Evolutionary conservation across 2,888 invertebrate genomes (phyloP), one percentile per base, ranked within the genome.

Genomic region (Ophion obscuratus): DNA sequence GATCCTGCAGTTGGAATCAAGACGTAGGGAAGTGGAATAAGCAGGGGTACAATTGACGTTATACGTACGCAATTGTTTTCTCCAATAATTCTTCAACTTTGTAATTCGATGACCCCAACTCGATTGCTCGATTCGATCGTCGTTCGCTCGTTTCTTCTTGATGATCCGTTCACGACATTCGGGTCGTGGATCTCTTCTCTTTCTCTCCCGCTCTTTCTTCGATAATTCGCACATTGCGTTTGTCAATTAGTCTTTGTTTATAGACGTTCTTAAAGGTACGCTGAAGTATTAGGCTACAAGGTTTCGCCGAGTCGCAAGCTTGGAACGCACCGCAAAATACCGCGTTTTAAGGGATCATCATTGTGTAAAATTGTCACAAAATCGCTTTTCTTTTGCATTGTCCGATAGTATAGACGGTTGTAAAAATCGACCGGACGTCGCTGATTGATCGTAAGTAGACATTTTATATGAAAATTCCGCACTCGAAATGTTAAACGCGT

Each of bases 211-310:
- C 68, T 31, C 11, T 66, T 11, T 67, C 74, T 53, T 36, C 67
- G 36, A 57, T 68, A 44, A 83, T 83, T 83, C 86, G 83, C 86
- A 86, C 83, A 75, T 83, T 44, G 7, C 73, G 77, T 61, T 81
- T 74, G 83, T 83, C 83, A 81, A 86, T 86, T 74, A 81, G 74
- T 86, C 44, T 59, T 76, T 24, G 68, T 71, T 62, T 61, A 68
- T 82, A 57, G 75, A 81, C 80, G 80, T 86, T 71, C 76, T 86
- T 83, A 74, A 75, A 83, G 85, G 83, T 86, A 85, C 85, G 83
- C 80, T 83, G 83, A 83, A 86, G 85, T 86, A 83, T 83, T 83
- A 81, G 64, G 74, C 83, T 83, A 86, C 70, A 68, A 78, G 81
- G 74, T 77, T 70, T 81, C 59, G 76, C 83, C 83, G 76, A 76